A percentile compares a stretch with the other conserved stretches of the same genome.
phyloP scores from a whole-genome alignment of 1,140 invertebrate genomes.

The Drosophila bocqueti region DNA sequence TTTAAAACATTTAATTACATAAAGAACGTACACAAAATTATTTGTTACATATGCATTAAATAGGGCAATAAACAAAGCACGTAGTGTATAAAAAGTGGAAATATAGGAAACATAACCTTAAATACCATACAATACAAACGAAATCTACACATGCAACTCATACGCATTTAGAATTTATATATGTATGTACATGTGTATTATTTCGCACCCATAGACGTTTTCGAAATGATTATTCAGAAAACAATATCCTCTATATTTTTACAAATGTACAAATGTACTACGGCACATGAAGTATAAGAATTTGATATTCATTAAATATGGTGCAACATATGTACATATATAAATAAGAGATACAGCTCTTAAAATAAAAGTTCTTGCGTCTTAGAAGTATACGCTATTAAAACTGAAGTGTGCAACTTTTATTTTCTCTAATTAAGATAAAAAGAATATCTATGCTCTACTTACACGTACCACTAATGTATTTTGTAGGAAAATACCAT shows the following conservation, averaged over 20 bases:
- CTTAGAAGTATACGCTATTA: neutral
- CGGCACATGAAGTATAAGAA: neutral
- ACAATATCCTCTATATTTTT: neutral
- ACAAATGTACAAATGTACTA: too few relatives aligned
- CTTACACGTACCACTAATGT: conserved; percentile 11
- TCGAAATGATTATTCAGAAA: neutral
- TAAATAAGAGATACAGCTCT: too few relatives aligned
- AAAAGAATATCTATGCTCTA: neutral
- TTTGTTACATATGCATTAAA: neutral
- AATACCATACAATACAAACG: conserved; percentile 3
- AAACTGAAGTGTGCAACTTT: neutral
- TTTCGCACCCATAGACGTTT: neutral
- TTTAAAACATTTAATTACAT: neutral
- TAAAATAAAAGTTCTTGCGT: too few relatives aligned
- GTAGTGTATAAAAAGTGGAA: neutral
- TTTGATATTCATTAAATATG: neutral
- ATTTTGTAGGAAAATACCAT: neutral
- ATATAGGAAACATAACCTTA: conserved; percentile 11
- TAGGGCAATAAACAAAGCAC: neutral
- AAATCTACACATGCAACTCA: neutral
- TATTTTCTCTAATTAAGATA: neutral
- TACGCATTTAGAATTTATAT: neutral
- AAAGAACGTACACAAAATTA: neutral
- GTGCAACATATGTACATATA: neutral
- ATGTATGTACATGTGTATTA: neutral